phyloP scores from a whole-genome alignment of 2,888 invertebrate genomes.

The Dryomyza anilis region DNA sequence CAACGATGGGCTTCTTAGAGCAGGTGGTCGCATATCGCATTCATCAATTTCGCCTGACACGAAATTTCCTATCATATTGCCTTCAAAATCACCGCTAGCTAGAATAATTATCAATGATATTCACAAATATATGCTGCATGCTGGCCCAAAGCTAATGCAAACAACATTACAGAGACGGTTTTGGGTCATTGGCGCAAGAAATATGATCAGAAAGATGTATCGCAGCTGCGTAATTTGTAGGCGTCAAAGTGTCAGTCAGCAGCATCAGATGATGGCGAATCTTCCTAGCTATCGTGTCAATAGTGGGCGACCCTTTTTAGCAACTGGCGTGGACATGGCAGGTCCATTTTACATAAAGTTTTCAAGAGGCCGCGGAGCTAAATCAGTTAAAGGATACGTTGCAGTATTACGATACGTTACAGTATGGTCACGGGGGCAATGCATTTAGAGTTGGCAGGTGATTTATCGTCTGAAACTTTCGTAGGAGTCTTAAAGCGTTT shows the following conservation, averaged over 20 bases:
- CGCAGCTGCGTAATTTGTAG: not conserved
- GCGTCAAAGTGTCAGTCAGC: not conserved
- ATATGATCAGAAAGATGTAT: constrained; percentile 3
- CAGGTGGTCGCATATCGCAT: constrained; percentile 2
- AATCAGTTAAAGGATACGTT: constrained; percentile 17
- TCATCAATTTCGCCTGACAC: not conserved
- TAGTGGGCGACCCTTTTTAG: not conserved
- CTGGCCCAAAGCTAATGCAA: constrained; percentile 8
- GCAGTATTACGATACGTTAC: constrained; percentile 14
- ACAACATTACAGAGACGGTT: not conserved
- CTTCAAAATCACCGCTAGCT: constrained; percentile 9
- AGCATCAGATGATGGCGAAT: constrained; percentile 18
- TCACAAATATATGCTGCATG: not conserved
- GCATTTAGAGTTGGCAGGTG: constrained; percentile 2
- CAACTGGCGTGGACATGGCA: constrained; percentile 12
- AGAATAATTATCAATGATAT: not conserved
- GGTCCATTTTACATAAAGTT: constrained; percentile 9
- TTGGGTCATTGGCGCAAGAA: not conserved
- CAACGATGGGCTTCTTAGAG: too few relatives aligned
- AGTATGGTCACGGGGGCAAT: constrained; percentile 7
- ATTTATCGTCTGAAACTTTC: not conserved
- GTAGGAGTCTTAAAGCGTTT: not conserved
- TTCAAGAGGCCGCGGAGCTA: constrained; percentile 6
- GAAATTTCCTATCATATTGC: constrained; percentile 16
- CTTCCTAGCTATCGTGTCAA: not conserved